Evolutionary conservation across 2,113 vertebrate genomes (phyloP), one percentile per base, ranked within the genome.

Genomic region (Odocoileus virginianus): DNA sequence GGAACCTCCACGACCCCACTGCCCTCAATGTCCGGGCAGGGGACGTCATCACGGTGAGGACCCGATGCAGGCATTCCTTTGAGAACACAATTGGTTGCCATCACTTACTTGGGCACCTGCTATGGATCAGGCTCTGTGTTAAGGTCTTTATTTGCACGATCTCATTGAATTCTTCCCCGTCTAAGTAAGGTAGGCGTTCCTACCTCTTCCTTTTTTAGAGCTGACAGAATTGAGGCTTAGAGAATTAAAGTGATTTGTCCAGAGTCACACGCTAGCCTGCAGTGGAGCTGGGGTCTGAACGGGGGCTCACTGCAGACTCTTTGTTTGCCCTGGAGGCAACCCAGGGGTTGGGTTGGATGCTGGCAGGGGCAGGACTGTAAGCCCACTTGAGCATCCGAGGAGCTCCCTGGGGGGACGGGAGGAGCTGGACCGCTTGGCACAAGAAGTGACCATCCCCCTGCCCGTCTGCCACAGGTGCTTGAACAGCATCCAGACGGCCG

Each of bases 1-100:
- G 99, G 99, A 99, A 99, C 98, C 98, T 99, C 28, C 99, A 99
- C 0, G 99, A 99, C 6, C 99, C 99, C 0, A 99, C 99, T 0
- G 99, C 99, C 45, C 99, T 99, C 97, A 99, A 99, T 0, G 96
- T 99, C 96, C 99, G 99, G 23, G 99, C 99, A 0, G 99, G 99
- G 88, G 99, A 99, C 0, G 67, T 99, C 97, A 99, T 99, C 97
- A 99, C 98, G 99, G 99, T 99, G 98, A 99, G 99, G 23, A 17
- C 30, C 47, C 28, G 0, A 74, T 0, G 14, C 30, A 1, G 15
- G 58, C 36, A 0, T 25, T 78, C 55, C 58, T 84, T 27, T 12
- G 14, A 3, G 1, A 33, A 61, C 40, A 23, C 47, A 11, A 2
- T 6, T 16, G 40, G 1, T 52, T 33, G 25, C 36, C 8, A 4